phyloP scores from a whole-genome alignment of 1,140 invertebrate species.

The Ylistrum balloti region DNA sequence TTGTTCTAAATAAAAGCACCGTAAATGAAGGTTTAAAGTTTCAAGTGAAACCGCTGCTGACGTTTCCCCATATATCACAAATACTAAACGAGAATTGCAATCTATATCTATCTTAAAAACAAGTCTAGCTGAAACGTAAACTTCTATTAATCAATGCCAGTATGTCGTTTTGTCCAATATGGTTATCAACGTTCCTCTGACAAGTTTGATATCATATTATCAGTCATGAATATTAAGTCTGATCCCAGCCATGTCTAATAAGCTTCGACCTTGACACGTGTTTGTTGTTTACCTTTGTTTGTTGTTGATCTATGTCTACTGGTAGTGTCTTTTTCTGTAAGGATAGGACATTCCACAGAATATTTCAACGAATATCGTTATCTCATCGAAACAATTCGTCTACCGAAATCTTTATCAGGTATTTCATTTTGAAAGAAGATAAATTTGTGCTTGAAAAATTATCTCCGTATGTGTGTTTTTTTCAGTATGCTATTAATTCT shows the following conservation, averaged over 20 bases:
- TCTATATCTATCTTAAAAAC: neutral
- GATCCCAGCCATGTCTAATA: neutral
- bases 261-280: too few relatives aligned
- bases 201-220: neutral
- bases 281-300: too few relatives aligned
- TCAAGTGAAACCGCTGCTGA: neutral
- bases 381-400: too few relatives aligned
- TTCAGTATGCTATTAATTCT: too few relatives aligned
- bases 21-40: neutral
- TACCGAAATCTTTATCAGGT: too few relatives aligned
- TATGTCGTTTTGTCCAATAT: neutral
- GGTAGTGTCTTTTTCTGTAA: too few relatives aligned
- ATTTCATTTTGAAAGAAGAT: too few relatives aligned
- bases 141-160: neutral
- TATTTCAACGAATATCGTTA: too few relatives aligned
- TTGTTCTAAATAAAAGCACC: conserved; percentile 12
- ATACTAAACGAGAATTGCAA: neutral
- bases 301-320: too few relatives aligned
- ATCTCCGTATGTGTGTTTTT: too few relatives aligned
- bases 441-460: too few relatives aligned
- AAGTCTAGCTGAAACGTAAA: conserved; percentile 13
- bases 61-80: neutral
- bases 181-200: neutral
- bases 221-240: neutral
- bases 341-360: too few relatives aligned